Evolutionary conservation across 2,888 invertebrate genomes (phyloP), one percentile per base, ranked within the genome.

Genomic region (Acanthosepion lycidas): DNA sequence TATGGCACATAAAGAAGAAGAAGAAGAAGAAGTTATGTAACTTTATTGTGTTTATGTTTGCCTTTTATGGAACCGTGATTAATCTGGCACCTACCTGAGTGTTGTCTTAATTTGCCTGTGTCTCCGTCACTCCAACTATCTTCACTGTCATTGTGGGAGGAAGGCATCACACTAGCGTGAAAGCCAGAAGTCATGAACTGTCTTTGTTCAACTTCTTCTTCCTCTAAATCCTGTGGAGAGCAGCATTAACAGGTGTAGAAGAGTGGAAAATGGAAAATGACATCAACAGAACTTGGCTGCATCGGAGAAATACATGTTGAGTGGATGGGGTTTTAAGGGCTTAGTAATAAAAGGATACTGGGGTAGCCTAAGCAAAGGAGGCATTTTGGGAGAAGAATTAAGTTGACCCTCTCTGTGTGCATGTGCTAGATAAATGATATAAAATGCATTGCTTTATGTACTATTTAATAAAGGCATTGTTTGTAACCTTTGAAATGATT

Each of bases 11-110:
- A 42, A 42, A 42, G 42, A 42, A 42, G 42, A 42, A 42, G 42
- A 42, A n/a, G n/a, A n/a, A 42, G 42, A 42, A 42, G 42, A 42
- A 42, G 42, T 20, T 23, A 78, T 78, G 78, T 78, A n/a, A 78
- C n/a, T 78, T 78, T n/a, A n/a, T 78, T 33, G 33, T 78, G 78
- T 78, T 78, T 78, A 33, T 78, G 12, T 78, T 78, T 78, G 33
- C 78, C 78, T 12, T 78, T 78, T 78, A n/a, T n/a, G n/a, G 78
- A 78, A 78, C 78, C 15, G 78, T 78, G 78, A 78, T 78, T n/a
- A 78, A 78, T 78, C 78, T 78, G 78, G 78, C 78, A 78, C 78
- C 78, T 78, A 78, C 78, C 78, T 78, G 78, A 78, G 78, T 78
- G 78, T 78, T 78, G 78, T 78, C 78, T 78, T 78, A 78, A n/a